These are phyloP conservation scores for Coregonus sp. DNA, from an alignment of 2,797 vertebrate species.

Conservation along the genomic window DNA sequence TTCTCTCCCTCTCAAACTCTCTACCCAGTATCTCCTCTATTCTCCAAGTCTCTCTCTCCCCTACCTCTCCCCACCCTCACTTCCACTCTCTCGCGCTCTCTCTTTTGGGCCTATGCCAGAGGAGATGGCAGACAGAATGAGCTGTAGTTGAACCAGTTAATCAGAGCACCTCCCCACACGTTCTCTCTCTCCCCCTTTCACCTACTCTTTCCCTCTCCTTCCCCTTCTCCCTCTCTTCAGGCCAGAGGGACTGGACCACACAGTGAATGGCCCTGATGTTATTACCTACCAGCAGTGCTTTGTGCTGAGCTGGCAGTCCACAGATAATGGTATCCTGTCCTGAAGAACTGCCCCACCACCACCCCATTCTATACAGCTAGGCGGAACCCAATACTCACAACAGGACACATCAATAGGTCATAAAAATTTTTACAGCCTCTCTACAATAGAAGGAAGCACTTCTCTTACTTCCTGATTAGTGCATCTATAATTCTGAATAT, in stretches of 20 bases:
- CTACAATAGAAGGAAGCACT: neutral
- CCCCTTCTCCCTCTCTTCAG: neutral
- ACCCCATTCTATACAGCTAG: neutral
- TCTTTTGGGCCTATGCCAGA: neutral
- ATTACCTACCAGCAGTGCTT: neutral
- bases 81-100: neutral
- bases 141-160: neutral
- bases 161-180: neutral
- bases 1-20: too few relatives aligned
- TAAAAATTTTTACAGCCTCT: neutral
- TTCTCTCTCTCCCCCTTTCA: neutral
- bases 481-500: neutral
- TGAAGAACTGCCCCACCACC: neutral
- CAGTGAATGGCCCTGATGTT: constrained; percentile 8
- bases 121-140: neutral
- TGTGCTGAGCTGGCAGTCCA: constrained; percentile 8
- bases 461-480: neutral
- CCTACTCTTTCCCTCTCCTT: neutral
- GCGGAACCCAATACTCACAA: neutral
- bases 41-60: neutral
- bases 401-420: neutral
- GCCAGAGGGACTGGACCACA: neutral
- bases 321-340: neutral
- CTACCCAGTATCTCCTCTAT: too few relatives aligned
- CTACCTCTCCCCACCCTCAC: neutral